These are phyloP conservation scores for Numenius arquata DNA, from an alignment of 2,113 vertebrate species.

Conservation along the genomic window DNA sequence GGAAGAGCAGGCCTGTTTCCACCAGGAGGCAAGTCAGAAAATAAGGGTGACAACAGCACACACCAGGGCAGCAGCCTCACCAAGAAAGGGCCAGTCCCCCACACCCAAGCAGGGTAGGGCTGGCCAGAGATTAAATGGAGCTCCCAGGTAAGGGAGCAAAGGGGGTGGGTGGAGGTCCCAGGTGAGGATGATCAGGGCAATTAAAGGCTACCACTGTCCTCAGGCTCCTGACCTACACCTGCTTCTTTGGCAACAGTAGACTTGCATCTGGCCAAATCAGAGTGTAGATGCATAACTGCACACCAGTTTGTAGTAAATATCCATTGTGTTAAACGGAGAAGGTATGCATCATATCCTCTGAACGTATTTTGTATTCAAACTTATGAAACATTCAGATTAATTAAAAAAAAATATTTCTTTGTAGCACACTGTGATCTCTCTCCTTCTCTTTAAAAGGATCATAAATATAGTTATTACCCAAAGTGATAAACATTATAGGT, in stretches of 20 bases:
- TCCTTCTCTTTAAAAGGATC: neutral
- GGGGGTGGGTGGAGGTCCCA: no score
- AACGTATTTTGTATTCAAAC: neutral
- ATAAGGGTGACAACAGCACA: no score
- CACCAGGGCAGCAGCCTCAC: neutral
- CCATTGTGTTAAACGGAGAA: neutral
- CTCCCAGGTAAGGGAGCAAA: neutral
- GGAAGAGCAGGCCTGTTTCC: no score
- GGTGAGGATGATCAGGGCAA: neutral
- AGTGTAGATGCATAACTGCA: neutral
- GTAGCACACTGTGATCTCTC: neutral
- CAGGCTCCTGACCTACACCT: neutral
- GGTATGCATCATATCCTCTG: neutral
- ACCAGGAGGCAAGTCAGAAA: neutral
- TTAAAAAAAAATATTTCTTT: neutral
- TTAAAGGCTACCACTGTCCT: neutral
- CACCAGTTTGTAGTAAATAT: neutral
- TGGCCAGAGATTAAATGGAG: neutral
- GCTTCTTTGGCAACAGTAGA: neutral
- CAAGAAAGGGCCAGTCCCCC: rapidly evolving
- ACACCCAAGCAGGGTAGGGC: rapidly evolving
- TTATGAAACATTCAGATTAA: neutral
- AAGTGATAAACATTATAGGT: neutral
- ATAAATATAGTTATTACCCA: neutral
- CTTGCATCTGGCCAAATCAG: no score